Percentiles rank a stretch among this genome's conserved stretches.
Conservation (phyloP, 1,140 invertebrate species). For the Orius insidiosus region DNA sequence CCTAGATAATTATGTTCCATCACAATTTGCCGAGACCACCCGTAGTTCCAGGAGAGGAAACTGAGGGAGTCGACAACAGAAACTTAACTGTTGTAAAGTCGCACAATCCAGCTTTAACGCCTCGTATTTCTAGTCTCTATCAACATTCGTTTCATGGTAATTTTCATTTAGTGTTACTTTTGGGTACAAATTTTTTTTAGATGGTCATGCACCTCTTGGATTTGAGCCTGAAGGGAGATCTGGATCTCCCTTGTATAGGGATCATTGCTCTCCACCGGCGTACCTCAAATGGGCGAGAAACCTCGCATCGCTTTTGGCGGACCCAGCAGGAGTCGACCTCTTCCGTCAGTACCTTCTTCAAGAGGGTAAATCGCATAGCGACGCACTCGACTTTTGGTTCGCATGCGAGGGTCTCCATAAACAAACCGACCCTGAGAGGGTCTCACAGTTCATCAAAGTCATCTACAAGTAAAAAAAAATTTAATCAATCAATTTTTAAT, state of each 20-base stretch:
- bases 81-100: neutral
- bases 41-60: slow-evolving; percentile 23
- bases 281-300: slow-evolving; percentile 75
- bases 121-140: slow-evolving; percentile 15
- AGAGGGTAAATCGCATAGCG: slow-evolving; percentile 57
- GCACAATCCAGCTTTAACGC: slow-evolving; percentile 10
- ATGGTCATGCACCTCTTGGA: slow-evolving; percentile 32
- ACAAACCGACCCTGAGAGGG: slow-evolving; percentile 48
- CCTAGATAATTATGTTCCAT: slow-evolving; percentile 26
- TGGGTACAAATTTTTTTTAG: slow-evolving; percentile 21
- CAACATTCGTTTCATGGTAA: slow-evolving; percentile 10
- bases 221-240: slow-evolving; percentile 31
- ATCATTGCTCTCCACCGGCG: slow-evolving; percentile 45
- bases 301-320: slow-evolving; percentile 59
- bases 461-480: slow-evolving; percentile 49
- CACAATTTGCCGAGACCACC: slow-evolving; percentile 35
- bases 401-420: slow-evolving; percentile 77
- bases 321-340: slow-evolving; percentile 67
- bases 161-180: neutral
- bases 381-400: slow-evolving; percentile 76
- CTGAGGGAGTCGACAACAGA: slow-evolving; percentile 3
- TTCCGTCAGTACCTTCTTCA: slow-evolving; percentile 68
- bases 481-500: neutral
- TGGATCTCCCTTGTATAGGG: slow-evolving; percentile 21
- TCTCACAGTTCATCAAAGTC: slow-evolving; percentile 57